phyloP scores from a whole-genome alignment of 53 echinoderm and acorn worm genomes.

The Paracentrotus lividus region DNA sequence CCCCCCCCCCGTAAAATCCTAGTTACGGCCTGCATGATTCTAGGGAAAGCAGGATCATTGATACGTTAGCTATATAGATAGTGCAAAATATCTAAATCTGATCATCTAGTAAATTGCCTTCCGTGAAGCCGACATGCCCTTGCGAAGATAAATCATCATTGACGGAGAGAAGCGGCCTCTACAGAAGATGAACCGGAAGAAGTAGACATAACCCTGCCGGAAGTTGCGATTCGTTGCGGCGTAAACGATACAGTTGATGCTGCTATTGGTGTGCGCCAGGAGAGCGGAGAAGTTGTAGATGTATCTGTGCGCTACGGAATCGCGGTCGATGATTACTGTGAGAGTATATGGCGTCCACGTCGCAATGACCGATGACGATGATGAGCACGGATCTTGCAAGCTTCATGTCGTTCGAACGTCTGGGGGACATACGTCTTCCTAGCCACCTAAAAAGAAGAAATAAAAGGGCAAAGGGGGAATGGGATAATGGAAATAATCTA shows the following conservation, averaged over 20 bases:
- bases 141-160: background rate
- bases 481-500: too few species aligned
- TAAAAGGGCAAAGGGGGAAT: too few species aligned
- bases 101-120: conserved; percentile 9
- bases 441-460: conserved; percentile 2
- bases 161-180: background rate
- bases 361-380: conserved; percentile 78
- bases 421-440: background rate
- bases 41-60: too few species aligned
- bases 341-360: conserved; percentile 88
- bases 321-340: conserved; percentile 73
- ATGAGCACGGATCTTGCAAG: conserved; percentile 78
- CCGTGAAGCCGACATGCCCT: background rate
- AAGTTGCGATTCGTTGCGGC: conserved; percentile 88
- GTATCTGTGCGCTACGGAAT: conserved; percentile 65
- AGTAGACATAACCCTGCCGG: conserved; percentile 75
- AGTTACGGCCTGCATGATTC: too few species aligned
- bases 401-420: conserved; percentile 14
- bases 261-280: conserved; percentile 86
- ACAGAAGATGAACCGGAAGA: conserved; percentile 55
- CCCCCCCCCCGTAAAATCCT: too few species aligned
- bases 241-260: conserved; percentile 85
- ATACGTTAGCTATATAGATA: too few species aligned
- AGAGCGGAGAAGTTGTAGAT: conserved; percentile 75
- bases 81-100: too few species aligned